Base-by-base conservation (phyloP, 2,888 invertebrate genomes). In the Cacoxenus indagator region DNA sequence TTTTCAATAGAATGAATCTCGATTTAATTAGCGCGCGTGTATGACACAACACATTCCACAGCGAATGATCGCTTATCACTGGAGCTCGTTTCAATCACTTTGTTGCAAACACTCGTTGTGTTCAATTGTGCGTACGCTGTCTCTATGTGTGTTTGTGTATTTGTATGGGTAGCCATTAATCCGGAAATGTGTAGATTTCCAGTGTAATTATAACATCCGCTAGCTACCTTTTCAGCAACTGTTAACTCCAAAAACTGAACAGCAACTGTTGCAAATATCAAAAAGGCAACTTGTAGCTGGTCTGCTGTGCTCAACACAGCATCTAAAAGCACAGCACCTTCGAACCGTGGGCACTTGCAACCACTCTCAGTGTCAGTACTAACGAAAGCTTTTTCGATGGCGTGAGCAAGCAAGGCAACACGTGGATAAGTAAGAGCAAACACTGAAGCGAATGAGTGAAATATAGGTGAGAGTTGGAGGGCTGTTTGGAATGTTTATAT, bases 201-300 rank as follows among this genome's bases (percentile, higher is more conserved):
- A 2, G 2, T 54, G 14, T 5, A 27, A 17, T 46, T n/a, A 46
- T 45, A 11, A 26, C 48, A 57, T n/a, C 8, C 27, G 54, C 22
- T 81, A 70, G 26, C 66, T 70, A 57, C 67, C 29, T 70, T 55
- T 48, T 75, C 11, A 74, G 73, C 84, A 81, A 83, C 84, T 83
- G 85, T 79, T 79, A 76, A 76, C 79, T 78, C 76, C 74, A 69
- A 78, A 79, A 79, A 83, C 84, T 83, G 75, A 76, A 78, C 84
- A 83, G 84, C 85, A 84, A 82, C 82, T 82, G 84, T 83, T 84
- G 82, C 84, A 83, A 76, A 77, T 73, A 45, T 74, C 75, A 74
- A 76, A 78, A 83, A 74, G 74, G 78, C 82, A 82, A 82, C 82
- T 82, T 83, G 81, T 81, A 72, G 82, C 82, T 78, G 79, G 70